Percentiles rank a stretch among this genome's conserved stretches.
Conservation (phyloP, 2,888 invertebrate species). For the Nomada fabriciana region DNA sequence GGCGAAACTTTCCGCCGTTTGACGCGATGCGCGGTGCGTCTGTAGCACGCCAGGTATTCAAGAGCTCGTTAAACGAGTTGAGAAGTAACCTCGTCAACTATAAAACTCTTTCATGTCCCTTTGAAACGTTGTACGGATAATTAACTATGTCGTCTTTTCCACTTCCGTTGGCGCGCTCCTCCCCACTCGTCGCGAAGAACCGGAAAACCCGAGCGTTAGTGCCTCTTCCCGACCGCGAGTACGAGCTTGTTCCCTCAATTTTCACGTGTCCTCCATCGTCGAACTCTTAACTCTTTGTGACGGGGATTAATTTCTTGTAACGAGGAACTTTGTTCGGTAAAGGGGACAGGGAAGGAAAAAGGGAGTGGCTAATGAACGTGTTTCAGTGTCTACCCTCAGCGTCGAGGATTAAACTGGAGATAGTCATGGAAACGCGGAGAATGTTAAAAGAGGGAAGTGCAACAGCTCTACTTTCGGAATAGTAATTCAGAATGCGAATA, state of each 20-base stretch:
- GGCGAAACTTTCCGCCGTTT: conserved; percentile 28
- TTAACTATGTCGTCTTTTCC: conserved; percentile 65
- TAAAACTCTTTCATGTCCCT: conserved; percentile 55
- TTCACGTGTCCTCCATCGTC: conserved; percentile 15
- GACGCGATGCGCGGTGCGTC: conserved; percentile 10
- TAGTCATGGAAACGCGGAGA: not conserved
- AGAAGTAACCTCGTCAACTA: conserved; percentile 56
- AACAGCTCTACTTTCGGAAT: not conserved
- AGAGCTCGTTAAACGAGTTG: conserved; percentile 60
- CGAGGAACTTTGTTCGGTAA: conserved; percentile 2
- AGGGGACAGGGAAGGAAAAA: not conserved
- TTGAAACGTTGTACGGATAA: conserved; percentile 59
- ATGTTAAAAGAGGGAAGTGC: not conserved
- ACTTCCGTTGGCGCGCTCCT: conserved; percentile 44
- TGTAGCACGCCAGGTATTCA: conserved; percentile 19
- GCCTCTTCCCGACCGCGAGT: conserved; percentile 24
- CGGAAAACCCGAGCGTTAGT: conserved; percentile 41
- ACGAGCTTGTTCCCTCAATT: conserved; percentile 38
- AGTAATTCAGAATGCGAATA: not conserved
- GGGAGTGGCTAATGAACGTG: not conserved
- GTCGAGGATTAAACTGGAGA: not conserved
- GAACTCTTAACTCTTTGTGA: conserved; percentile 24
- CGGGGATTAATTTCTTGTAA: conserved; percentile 27
- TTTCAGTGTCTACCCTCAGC: not conserved
- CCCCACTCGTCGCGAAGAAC: conserved; percentile 38